These are phyloP conservation scores for Phoxinus phoxinus DNA, from an alignment of 2,113 vertebrate species.

Conservation along the genomic window DNA sequence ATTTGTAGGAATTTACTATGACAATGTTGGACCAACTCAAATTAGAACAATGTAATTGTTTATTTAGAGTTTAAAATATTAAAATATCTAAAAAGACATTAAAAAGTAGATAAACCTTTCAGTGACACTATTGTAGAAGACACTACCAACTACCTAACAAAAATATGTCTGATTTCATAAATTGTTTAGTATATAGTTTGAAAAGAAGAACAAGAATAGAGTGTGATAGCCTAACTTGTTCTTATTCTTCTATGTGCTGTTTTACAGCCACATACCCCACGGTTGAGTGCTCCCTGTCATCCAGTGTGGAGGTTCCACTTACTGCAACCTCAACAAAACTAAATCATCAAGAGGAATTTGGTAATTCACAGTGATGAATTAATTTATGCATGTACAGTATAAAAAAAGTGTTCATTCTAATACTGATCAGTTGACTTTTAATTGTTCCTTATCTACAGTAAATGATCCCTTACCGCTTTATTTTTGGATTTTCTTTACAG, in stretches of 20 bases:
- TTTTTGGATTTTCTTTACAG: neutral
- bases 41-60: neutral
- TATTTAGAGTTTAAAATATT: neutral
- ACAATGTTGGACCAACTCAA: neutral
- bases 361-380: neutral
- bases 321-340: neutral
- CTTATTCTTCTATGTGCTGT: neutral
- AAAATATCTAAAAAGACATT: too few relatives aligned
- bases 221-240: neutral
- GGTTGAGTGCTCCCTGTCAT: neutral
- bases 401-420: neutral
- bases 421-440: neutral
- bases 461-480: neutral
- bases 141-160: too few relatives aligned
- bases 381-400: neutral
- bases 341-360: neutral
- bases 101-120: too few relatives aligned
- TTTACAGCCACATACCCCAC: neutral
- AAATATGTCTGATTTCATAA: neutral
- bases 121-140: too few relatives aligned
- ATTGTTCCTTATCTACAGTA: slow-evolving; percentile 1
- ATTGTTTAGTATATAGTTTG: neutral
- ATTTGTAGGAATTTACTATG: neutral
- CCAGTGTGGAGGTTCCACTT: neutral
- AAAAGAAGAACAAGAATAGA: neutral